Conservation (phyloP, 2,888 invertebrate species). For the Sympetrum striolatum region DNA sequence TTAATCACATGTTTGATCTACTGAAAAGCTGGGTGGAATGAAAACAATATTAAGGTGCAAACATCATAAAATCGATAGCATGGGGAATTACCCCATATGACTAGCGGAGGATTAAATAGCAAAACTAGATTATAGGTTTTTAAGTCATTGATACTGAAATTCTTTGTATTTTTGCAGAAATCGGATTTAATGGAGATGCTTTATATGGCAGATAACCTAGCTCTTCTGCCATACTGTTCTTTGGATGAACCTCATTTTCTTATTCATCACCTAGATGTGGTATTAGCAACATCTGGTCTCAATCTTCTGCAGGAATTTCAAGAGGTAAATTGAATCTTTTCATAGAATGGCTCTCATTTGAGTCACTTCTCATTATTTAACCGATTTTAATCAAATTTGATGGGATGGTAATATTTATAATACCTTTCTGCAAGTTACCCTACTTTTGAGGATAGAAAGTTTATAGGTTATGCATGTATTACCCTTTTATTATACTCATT, state of each 20-base stretch:
- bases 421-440: not conserved
- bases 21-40: too few relatives aligned
- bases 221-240: slow-evolving; percentile 66
- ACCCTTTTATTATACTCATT: not conserved
- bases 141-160: not conserved
- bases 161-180: slow-evolving; percentile 58
- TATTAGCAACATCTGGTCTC: slow-evolving; percentile 66
- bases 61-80: too few relatives aligned
- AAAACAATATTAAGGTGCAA: too few relatives aligned
- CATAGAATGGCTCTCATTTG: too few relatives aligned
- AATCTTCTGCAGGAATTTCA: slow-evolving; percentile 65
- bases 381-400: not conserved
- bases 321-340: slow-evolving; percentile 49
- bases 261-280: slow-evolving; percentile 67
- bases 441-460: not conserved
- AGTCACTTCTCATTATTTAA: not conserved
- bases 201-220: slow-evolving; percentile 68
- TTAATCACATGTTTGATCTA: too few relatives aligned
- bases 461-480: not conserved
- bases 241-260: slow-evolving; percentile 69
- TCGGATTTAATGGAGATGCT: slow-evolving; percentile 63
- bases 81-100: too few relatives aligned
- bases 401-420: not conserved
- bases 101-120: too few relatives aligned
- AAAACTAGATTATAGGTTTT: too few relatives aligned